Evolutionary conservation across 2,113 vertebrate species (phyloP), one percentile per base, ranked within the genome.

Genomic region (Gavia stellata): DNA sequence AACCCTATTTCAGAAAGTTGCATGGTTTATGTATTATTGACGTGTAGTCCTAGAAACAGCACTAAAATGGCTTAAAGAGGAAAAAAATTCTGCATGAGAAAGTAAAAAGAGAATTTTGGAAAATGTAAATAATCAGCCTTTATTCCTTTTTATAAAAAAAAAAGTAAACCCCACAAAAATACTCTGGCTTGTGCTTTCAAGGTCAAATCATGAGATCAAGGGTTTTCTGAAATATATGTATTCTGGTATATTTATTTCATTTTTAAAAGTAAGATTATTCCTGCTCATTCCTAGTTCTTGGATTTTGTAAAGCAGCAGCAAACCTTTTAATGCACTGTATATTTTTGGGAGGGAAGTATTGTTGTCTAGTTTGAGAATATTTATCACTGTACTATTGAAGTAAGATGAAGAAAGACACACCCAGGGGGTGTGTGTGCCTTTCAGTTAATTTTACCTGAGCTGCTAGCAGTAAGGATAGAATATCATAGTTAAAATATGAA

Each of bases 351-450:
- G 17, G 13, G 7, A 80, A 53, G 14, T 42, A n/a, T 21, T 78
- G 23, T 65, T 53, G 17, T 67, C 21, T 70, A n/a, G 16, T 12
- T 79, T 92, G n/a, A 71, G 34, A 79, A 52, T 44, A 47, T 18
- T 61, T 70, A 38, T 58, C 26, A 11, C 31, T 49, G 8, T 34
- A 53, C 9, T 67, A 4, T 3, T 42, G 29, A 52, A 71, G 49
- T 59, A n/a, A 59, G 31, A 20, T n/a, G n/a, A n/a, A n/a, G n/a
- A n/a, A n/a, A n/a, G n/a, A n/a, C n/a, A n/a, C n/a, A n/a, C 6
- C 2, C 23, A 45, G 50, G 17, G 2, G 8, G 10, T 34, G 12
- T 45, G 10, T 1, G 0, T 49, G 17, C 44, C 19, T 65, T 88
- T 72, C 33, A 59, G 31, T 70, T 71, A 73, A 36, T 3, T 68